Evolutionary conservation across 2,797 vertebrate genomes (phyloP), one percentile per base, ranked within the genome.

Genomic region (Gymnodraco acuticeps): DNA sequence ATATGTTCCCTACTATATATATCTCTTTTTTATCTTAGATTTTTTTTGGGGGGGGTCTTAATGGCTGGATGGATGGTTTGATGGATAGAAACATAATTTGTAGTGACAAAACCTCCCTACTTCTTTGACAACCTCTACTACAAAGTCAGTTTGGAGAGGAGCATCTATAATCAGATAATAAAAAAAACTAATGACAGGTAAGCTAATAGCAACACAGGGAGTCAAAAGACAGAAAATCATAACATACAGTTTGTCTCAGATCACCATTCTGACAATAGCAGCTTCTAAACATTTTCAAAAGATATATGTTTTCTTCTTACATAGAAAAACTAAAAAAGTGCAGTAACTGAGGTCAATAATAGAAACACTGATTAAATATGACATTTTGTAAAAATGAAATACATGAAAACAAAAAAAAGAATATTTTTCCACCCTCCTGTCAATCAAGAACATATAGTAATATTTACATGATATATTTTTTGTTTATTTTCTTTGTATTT

Each of bases 321-420:
- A 92, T 89, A 91, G 88, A 90, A 92, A 91, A 92, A 91, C 89
- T 94, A 95, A 92, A 94, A 68, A 96, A 97, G 96, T 96, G 96
- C 95, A 96, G 95, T 95, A 95, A 96, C 94, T 91, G 95, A 97
- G 96, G 95, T 96, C 94, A 96, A 94, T 94, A 93, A 95, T 95
- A 95, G 90, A 92, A 96, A 96, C 95, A 96, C 95, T 94, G 95
- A 94, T 93, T 95, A 95, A 90, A 94, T 91, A 94, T 47, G 90
- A 88, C 89, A 94, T 94, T 90, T 88, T 90, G 78, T 86, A 77
- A 87, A 93, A 91, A 86, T 82, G 80, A 92, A 88, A 89, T 80
- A 89, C 86, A 93, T 81, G 71, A 89, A 87, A 88, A 84, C 6
- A 79, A 48, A 56, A 75, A 77, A 66, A 75, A 69, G 78, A 64